A percentile compares a stretch with the other conserved stretches of the same genome.
Evolutionary conservation across 2,888 invertebrate species (phyloP).

Genomic region (Silvanus unidentatus): DNA sequence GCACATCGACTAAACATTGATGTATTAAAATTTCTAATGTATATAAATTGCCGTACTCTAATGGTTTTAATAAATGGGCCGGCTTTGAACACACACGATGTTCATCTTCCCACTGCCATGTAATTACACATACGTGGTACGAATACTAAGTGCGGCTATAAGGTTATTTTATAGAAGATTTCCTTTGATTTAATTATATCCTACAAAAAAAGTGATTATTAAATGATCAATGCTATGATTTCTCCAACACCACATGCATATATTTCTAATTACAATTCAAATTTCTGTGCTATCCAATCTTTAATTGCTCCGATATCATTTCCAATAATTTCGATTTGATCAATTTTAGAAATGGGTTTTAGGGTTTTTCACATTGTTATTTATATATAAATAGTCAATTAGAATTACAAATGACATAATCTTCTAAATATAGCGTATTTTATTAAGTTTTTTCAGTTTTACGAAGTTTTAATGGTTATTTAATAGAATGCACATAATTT

Average conservation of each 20-base stretch:
- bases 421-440: too few species aligned
- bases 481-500: too few species aligned
- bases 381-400: too few species aligned
- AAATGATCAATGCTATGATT: slow-evolving; percentile 13
- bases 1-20: slow-evolving; percentile 14
- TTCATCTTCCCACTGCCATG: slow-evolving; percentile 27
- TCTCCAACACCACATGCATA: slow-evolving; percentile 5
- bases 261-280: background rate
- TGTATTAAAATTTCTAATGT: slow-evolving; percentile 23
- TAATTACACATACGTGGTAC: slow-evolving; percentile 28
- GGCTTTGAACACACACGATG: slow-evolving; percentile 31
- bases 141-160: slow-evolving; percentile 14
- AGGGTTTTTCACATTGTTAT: too few species aligned
- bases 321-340: too few species aligned
- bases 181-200: slow-evolving; percentile 12
- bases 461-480: too few species aligned
- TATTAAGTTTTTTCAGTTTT: too few species aligned
- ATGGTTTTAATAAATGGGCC: slow-evolving; percentile 32
- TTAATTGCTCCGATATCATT: too few species aligned
- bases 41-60: slow-evolving; percentile 24
- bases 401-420: too few species aligned
- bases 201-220: slow-evolving; percentile 15
- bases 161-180: slow-evolving; percentile 3
- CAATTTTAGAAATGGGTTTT: too few species aligned
- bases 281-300: background rate